A percentile compares a stretch with the other conserved stretches of the same genome.
phyloP scores from a whole-genome alignment of 1,140 invertebrate genomes.

The Zaprionus gabonicus region DNA sequence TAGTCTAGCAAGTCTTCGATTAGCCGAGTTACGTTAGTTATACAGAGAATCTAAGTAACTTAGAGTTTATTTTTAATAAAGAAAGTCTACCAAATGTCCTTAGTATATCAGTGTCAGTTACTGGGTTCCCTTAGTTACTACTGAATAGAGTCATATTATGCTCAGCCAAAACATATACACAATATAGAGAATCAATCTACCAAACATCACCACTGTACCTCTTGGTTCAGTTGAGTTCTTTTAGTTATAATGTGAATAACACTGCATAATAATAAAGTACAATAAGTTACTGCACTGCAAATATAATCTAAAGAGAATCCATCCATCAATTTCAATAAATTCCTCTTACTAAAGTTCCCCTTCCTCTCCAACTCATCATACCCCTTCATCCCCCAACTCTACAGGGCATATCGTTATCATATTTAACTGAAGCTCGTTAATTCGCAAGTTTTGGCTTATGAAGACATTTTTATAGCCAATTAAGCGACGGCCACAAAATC shows the following conservation, averaged over 20 bases:
- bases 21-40: too few species aligned
- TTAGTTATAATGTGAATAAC: neutral
- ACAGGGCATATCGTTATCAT: constrained; percentile 27
- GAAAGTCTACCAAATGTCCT: too few species aligned
- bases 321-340: neutral
- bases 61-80: too few species aligned
- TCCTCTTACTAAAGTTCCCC: neutral
- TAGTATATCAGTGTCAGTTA: too few species aligned
- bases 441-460: constrained; percentile 55
- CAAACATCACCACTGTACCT: neutral
- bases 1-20: too few species aligned
- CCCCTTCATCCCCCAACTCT: neutral
- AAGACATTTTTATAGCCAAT: constrained; percentile 81
- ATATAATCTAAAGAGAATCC: neutral
- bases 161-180: too few species aligned
- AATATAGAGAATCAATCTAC: too few species aligned
- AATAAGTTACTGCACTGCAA: neutral
- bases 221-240: neutral
- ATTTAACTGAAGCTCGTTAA: constrained; percentile 44
- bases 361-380: neutral
- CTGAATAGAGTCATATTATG: too few species aligned
- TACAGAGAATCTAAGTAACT: too few species aligned
- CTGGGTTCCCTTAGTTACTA: too few species aligned
- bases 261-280: neutral
- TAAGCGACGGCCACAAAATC: constrained; percentile 67